Evolutionary conservation across 2,113 vertebrate species (phyloP), one percentile per base, ranked within the genome.

Genomic region (Chionomys nivalis): DNA sequence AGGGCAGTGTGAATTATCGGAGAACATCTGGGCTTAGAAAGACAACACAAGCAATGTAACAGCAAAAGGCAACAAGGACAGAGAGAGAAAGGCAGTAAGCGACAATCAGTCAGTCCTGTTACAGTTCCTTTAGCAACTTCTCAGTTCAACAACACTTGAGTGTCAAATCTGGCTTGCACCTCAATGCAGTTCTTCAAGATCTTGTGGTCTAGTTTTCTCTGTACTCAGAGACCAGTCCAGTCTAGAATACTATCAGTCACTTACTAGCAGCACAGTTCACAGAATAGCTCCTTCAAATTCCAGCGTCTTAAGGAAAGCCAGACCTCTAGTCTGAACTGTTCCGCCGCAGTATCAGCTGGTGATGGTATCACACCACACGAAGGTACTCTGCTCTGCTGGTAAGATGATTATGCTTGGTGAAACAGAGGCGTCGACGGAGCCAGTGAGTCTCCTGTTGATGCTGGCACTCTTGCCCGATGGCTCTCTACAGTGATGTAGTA

Each of bases 1-100:
- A 49, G 97, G 97, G 49, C 97, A 98, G 65, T 98, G 97, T 36
- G 96, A 97, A 76, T 98, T 98, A 93, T 98, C 97, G 12, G 97
- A 96, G 82, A 98, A 98, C 97, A 97, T 98, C 55, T 96, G 85
- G 96, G 66, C 92, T 94, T 88, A n/a, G 19, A 85, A 63, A 42
- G 81, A 66, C 14, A 93, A 87, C 63, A 97, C 92, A 89, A 83
- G 26, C 63, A 87, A 68, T 24, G 31, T 81, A 92, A 97, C 81
- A 96, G 24, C 49, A 94, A 96, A 77, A 90, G 63, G 63, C 42
- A 96, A 92, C 68, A 93, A 28, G 47, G 79, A 95, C 76, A 96
- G 28, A 89, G 70, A 81, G 14, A 44, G 19, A 68, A 58, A 68
- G 31, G 83, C 83, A 86, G 5, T 66, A 68, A 47, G 61, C 63